Evolutionary conservation across 2,797 vertebrate genomes (phyloP).

Genomic region (Limnodromus scolopaceus): DNA sequence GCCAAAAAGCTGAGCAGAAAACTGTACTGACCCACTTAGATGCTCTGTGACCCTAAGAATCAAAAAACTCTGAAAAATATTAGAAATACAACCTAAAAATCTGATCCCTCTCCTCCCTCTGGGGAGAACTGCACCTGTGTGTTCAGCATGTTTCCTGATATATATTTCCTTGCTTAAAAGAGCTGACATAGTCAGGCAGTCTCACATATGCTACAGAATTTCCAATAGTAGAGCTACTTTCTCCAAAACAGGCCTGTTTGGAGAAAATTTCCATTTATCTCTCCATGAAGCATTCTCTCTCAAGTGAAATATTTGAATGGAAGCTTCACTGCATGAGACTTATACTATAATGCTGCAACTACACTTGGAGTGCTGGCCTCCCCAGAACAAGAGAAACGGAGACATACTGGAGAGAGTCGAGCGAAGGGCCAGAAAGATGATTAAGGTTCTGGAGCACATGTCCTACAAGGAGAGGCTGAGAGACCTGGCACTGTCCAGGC

Average conservation of each 20-base stretch:
- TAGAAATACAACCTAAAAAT: neutral
- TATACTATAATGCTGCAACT: neutral
- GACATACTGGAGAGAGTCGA: neutral
- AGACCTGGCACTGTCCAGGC: neutral
- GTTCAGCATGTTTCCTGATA: neutral
- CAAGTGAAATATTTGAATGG: neutral
- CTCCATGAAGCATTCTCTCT: neutral
- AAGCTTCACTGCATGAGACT: neutral
- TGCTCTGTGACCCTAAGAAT: neutral
- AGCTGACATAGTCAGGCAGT: neutral
- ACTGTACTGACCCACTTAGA: neutral
- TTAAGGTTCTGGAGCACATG: neutral
- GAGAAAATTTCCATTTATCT: neutral
- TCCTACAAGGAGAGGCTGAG: neutral
- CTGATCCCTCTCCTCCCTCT: neutral
- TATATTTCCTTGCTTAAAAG: neutral
- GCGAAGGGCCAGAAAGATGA: neutral
- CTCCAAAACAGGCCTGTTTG: neutral
- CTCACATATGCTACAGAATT: neutral
- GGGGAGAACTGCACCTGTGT: neutral
- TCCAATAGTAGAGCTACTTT: neutral
- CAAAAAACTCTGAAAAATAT: neutral
- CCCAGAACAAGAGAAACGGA: rapidly evolving
- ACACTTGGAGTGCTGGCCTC: neutral
- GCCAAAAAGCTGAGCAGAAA: neutral